These are phyloP conservation scores for Ceratina australensis DNA, from an alignment of 1,140 invertebrate genomes.

Conservation along the genomic window DNA sequence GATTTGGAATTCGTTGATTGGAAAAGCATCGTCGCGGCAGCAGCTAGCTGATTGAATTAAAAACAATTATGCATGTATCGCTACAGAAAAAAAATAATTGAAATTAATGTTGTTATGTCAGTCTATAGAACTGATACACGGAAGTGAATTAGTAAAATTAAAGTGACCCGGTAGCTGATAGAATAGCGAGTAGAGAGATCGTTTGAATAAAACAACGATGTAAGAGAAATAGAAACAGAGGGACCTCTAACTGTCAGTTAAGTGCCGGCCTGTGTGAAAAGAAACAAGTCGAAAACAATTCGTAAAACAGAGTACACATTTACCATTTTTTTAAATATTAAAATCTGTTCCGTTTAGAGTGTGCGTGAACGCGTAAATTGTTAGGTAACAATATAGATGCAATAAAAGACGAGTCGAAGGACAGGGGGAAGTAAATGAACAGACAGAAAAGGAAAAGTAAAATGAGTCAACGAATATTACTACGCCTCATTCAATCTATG, in stretches of 20 bases:
- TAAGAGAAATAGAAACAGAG: slow-evolving; percentile 51
- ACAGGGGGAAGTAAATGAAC: slow-evolving; percentile 22
- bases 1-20: not conserved
- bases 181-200: slow-evolving; percentile 6
- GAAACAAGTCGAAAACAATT: slow-evolving; percentile 21
- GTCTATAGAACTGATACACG: not conserved
- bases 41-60: slow-evolving; percentile 52
- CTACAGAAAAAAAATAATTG: slow-evolving; percentile 39
- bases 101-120: slow-evolving; percentile 39
- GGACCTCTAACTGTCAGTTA: slow-evolving; percentile 50
- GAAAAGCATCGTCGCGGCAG: slow-evolving; percentile 31
- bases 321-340: slow-evolving; percentile 3
- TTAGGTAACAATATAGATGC: slow-evolving; percentile 53
- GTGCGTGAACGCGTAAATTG: slow-evolving; percentile 32
- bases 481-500: slow-evolving; percentile 61
- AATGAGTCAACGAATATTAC: slow-evolving; percentile 55
- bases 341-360: slow-evolving; percentile 15
- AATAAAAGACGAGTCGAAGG: not conserved
- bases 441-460: slow-evolving; percentile 28
- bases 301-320: not conserved
- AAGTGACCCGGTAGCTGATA: slow-evolving; percentile 27
- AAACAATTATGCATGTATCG: slow-evolving; percentile 49
- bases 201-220: not conserved
- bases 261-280: slow-evolving; percentile 66
- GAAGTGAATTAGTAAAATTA: not conserved